Evolutionary conservation across 1,140 invertebrate species (phyloP).

Genomic region (Pantala flavescens): DNA sequence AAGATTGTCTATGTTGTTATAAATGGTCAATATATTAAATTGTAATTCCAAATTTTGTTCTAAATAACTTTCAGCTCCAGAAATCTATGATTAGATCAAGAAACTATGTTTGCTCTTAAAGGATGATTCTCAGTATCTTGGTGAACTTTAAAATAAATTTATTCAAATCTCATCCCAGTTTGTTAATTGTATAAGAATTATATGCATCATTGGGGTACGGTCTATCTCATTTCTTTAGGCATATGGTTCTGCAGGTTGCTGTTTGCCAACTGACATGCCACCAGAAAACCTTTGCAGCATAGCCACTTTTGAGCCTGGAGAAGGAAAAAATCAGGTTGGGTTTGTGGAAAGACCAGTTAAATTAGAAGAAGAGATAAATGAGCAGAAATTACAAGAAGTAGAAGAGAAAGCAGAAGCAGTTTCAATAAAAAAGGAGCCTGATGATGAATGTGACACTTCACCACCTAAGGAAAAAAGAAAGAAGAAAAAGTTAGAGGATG

Average conservation of each 20-base stretch:
- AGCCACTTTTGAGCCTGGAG: conserved; percentile 38
- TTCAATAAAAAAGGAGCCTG: conserved; percentile 32
- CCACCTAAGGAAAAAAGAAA: conserved; percentile 28
- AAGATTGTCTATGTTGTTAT: no score
- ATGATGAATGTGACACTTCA: conserved; percentile 18
- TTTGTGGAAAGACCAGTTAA: neutral
- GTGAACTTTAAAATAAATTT: no score
- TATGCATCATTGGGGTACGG: no score
- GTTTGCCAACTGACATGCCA: conserved; percentile 51
- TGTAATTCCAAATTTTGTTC: no score
- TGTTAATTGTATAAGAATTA: no score
- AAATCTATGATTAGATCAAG: no score
- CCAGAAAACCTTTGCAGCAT: conserved; percentile 56
- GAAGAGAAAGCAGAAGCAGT: conserved; percentile 29
- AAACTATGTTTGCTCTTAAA: no score
- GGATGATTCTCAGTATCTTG: no score
- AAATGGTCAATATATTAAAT: no score
- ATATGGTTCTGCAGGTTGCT: conserved; percentile 45
- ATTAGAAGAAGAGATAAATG: conserved; percentile 26
- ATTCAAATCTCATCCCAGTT: no score
- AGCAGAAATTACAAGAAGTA: conserved; percentile 28
- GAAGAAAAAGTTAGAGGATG: conserved; percentile 35
- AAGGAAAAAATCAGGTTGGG: conserved; percentile 22
- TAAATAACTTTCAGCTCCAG: no score
- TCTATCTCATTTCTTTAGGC: no score